phyloP scores from a whole-genome alignment of 2,797 vertebrate genomes.

The Calcarius lapponicus region DNA sequence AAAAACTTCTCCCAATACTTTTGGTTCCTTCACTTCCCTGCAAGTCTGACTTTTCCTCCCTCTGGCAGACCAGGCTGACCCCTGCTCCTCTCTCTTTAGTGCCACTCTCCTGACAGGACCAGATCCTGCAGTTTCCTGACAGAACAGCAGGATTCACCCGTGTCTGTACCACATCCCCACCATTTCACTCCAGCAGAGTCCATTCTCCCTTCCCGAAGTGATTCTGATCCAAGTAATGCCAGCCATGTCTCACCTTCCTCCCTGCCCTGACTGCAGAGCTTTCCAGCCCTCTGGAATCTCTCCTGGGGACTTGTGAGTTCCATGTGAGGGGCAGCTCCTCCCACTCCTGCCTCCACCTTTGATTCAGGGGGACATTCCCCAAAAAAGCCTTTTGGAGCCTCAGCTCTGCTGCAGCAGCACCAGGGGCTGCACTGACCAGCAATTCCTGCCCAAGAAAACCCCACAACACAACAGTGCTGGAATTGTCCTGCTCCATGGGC shows the following conservation, averaged over 20 bases:
- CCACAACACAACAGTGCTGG: not conserved
- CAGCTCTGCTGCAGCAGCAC: not conserved
- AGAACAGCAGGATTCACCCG: not conserved
- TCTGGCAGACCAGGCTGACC: not conserved
- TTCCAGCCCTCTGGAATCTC: not conserved
- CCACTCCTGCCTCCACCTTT: not conserved
- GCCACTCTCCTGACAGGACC: not conserved
- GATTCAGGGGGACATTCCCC: not conserved
- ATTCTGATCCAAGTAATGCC: not conserved
- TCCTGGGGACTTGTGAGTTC: not conserved
- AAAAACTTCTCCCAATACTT: not conserved
- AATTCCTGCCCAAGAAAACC: not conserved
- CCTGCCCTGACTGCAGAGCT: not conserved
- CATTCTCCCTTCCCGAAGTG: not conserved
- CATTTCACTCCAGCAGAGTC: not conserved
- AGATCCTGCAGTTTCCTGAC: not conserved
- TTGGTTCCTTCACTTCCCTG: not conserved
- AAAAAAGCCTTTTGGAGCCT: not conserved
- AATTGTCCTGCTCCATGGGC: not conserved
- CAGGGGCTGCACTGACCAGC: not conserved
- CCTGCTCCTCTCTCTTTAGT: not conserved
- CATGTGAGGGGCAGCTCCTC: not conserved
- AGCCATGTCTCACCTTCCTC: not conserved
- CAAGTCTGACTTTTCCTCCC: not conserved
- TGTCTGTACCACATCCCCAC: not conserved